Evolutionary conservation across 2,113 vertebrate genomes (phyloP).

Genomic region (Grantiella picta): DNA sequence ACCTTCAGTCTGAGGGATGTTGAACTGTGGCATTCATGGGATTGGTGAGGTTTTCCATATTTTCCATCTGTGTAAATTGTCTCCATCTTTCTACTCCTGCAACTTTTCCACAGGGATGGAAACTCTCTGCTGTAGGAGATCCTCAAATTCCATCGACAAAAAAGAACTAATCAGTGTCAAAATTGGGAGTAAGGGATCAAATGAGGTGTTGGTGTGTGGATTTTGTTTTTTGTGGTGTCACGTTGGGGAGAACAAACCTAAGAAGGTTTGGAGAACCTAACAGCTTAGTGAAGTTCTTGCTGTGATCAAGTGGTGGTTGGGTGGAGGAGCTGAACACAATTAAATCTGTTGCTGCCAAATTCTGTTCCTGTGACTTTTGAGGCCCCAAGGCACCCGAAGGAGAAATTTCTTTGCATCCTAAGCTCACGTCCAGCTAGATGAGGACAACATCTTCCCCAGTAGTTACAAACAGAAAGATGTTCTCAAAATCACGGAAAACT

Average conservation of each 20-base stretch:
- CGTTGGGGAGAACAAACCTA: neutral
- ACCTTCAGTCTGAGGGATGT: accelerated
- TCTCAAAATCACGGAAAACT: neutral
- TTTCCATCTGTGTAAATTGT: neutral
- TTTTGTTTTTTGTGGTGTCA: neutral
- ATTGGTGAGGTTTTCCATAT: neutral
- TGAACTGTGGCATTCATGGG: neutral
- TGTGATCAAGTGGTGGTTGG: neutral
- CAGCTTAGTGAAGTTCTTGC: neutral
- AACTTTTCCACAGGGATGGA: neutral
- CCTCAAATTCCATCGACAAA: neutral
- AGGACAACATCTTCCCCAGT: neutral
- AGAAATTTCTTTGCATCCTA: neutral
- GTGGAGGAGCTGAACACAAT: neutral
- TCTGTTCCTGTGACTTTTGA: neutral
- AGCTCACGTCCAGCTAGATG: neutral
- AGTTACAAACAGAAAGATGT: neutral
- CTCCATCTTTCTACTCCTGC: neutral
- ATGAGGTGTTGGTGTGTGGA: neutral
- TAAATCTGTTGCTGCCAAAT: neutral
- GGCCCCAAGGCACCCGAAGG: neutral
- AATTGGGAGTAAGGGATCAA: neutral
- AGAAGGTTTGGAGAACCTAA: neutral
- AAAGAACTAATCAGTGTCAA: neutral
- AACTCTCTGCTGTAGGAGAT: neutral